These are phyloP conservation scores for Cirrhinus mrigala DNA, from an alignment of 2,797 vertebrate genomes.

Conservation along the genomic window DNA sequence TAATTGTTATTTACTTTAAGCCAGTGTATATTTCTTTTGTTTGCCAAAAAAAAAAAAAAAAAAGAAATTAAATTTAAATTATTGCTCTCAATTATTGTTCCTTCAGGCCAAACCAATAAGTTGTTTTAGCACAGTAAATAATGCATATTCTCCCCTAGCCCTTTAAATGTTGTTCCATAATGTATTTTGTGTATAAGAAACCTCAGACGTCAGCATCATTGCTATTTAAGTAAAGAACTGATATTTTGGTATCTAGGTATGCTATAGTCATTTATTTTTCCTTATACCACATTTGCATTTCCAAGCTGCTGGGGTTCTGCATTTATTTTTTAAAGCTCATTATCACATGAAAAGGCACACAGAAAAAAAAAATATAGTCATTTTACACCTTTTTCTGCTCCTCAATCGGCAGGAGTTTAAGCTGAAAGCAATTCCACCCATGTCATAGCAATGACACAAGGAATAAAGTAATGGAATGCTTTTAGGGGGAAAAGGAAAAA, in stretches of 20 bases:
- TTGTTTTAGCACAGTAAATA: neutral
- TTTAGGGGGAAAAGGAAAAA: constrained; percentile 84
- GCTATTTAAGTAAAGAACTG: neutral
- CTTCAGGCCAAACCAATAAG: neutral
- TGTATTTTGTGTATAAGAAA: neutral
- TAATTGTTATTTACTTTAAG: neutral
- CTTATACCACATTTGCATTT: neutral
- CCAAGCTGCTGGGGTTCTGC: neutral
- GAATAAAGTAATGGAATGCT: constrained; percentile 82
- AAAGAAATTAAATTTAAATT: no score
- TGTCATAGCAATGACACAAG: constrained; percentile 77
- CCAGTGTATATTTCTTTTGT: neutral
- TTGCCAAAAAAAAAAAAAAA: no score
- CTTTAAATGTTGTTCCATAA: neutral
- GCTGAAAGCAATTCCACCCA: constrained; percentile 73
- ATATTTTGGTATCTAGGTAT: neutral
- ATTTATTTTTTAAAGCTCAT: neutral
- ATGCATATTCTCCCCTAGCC: neutral
- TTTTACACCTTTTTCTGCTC: constrained; percentile 28
- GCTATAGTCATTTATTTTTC: neutral
- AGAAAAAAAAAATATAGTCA: constrained; percentile 25
- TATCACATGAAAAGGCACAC: neutral
- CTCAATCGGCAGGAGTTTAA: constrained; percentile 61
- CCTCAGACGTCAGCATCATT: neutral
- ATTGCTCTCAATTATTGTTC: no score